Evolutionary conservation across 2,888 invertebrate genomes (phyloP), one percentile per base, ranked within the genome.

Genomic region (Eupithecia subfuscata): DNA sequence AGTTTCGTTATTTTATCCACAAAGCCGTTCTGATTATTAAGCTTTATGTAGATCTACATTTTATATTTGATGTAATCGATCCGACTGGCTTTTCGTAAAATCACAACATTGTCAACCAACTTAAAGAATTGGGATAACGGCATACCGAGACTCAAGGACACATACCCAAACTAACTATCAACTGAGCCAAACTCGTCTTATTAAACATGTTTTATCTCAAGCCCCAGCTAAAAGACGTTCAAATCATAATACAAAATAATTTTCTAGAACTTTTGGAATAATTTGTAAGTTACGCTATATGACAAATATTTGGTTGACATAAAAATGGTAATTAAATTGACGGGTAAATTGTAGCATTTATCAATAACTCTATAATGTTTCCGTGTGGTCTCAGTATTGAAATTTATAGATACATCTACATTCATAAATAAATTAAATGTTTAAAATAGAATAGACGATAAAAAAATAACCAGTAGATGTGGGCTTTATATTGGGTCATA

Each of bases 261-360:
- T 1, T 60, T 25, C 25, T 22, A 60, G 25, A 60, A 25, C 14
- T 14, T 60, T 25, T 22, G 60, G 25, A 60, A 60, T 25, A 60
- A 25, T 60, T 60, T 25, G 22, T 25, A 60, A 60, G 60, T 60
- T 43, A n/a, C 45, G 30, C 9, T 30, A 34, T 64, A 64, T 25
- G 7, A 48, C 65, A 48, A 71, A 68, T 71, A 68, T 75, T 75
- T 70, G 43, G 43, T 60, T 25, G 12, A 60, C 60, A 68, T 65
- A 45, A 37, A 69, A 30, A 74, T 74, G 65, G 64, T 70, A 30
- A 74, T 56, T 64, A 70, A 64, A 34, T 52, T 65, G 40, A 69
- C 18, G n/a, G 40, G 9, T 56, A 30, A 4, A 37, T 52, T 25
- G 60, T 60, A 60, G 25, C 25, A 60, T 25, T 60, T n/a, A 60